Evolutionary conservation across 92 coral and sea anemone genomes (phyloP), one percentile per base, ranked within the genome.

Genomic region (Palythoa heliodiscus): DNA sequence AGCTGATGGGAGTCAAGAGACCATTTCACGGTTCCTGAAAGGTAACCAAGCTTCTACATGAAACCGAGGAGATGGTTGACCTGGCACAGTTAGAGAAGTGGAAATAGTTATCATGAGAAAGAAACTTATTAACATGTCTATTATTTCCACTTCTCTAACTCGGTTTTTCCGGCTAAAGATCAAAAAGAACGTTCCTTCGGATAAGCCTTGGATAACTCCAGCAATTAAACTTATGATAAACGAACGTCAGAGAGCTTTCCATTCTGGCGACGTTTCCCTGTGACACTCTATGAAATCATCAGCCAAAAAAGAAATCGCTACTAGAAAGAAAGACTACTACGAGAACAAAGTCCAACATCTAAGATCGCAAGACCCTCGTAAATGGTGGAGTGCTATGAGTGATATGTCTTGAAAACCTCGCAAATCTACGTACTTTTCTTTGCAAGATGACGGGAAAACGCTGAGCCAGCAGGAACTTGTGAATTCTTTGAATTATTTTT

Each of bases 181-280:
- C n/a, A n/a, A n/a, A n/a, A n/a, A n/a, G n/a, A n/a, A n/a, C n/a
- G n/a, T n/a, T n/a, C n/a, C n/a, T n/a, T n/a, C n/a, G n/a, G n/a
- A n/a, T n/a, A n/a, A n/a, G n/a, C n/a, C n/a, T n/a, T n/a, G n/a
- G n/a, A n/a, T n/a, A n/a, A n/a, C n/a, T n/a, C n/a, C n/a, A n/a
- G n/a, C n/a, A n/a, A n/a, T n/a, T n/a, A n/a, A n/a, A n/a, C n/a
- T n/a, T n/a, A 60, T 15, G 22, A 60, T 25, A 24, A 75, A 54
- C 23, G 70, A 86, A 19, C 74, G 89, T 52, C 79, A 86, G 61
- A 77, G 14, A 70, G 85, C 83, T 19, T 86, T 77, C 70, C 78
- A 64, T 55, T 11, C 25, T 17, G 72, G 73, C 11, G 50, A 86
- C 70, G 53, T 25, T 12, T 40, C 25, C 12, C 63, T 78, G 13